A percentile compares a stretch with the other conserved stretches of the same genome.
Evolutionary conservation across 2,888 invertebrate genomes (phyloP).

Genomic region (Epiblema foenella): DNA sequence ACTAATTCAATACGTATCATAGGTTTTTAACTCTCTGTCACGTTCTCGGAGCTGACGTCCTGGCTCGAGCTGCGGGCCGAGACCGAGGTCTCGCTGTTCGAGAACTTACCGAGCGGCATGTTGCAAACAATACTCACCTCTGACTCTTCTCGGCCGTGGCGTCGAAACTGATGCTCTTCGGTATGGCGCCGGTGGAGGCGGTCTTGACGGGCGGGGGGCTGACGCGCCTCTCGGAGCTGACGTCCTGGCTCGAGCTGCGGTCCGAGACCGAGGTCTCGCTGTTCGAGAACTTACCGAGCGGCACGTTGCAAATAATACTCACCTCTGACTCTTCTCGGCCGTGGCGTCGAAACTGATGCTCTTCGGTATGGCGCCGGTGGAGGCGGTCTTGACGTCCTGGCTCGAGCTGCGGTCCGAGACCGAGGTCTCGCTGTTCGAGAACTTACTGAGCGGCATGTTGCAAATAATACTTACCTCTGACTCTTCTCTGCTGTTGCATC

Average conservation of each 20-base stretch:
- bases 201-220: slow-evolving; percentile 71
- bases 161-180: slow-evolving; percentile 96
- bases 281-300: slow-evolving; percentile 75
- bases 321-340: slow-evolving; percentile 91
- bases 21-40: no score
- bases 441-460: slow-evolving; percentile 76
- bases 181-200: slow-evolving; percentile 92
- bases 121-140: slow-evolving; percentile 79
- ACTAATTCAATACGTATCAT: no score
- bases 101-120: slow-evolving; percentile 76
- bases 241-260: slow-evolving; percentile 80
- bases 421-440: slow-evolving; percentile 78
- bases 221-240: slow-evolving; percentile 76
- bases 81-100: slow-evolving; percentile 76
- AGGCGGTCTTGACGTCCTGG: slow-evolving; percentile 79
- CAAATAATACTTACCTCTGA: slow-evolving; percentile 86
- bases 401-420: slow-evolving; percentile 79
- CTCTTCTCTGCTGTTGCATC: slow-evolving; percentile 94
- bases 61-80: slow-evolving; percentile 80
- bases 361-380: slow-evolving; percentile 95
- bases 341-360: slow-evolving; percentile 96
- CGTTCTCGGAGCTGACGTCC: slow-evolving; percentile 81
- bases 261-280: slow-evolving; percentile 78
- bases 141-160: slow-evolving; percentile 93
- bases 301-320: slow-evolving; percentile 64